Percentiles rank a stretch among this genome's conserved stretches.
phyloP scores from a whole-genome alignment of 2,797 vertebrate genomes.

The Mycteria americana region DNA sequence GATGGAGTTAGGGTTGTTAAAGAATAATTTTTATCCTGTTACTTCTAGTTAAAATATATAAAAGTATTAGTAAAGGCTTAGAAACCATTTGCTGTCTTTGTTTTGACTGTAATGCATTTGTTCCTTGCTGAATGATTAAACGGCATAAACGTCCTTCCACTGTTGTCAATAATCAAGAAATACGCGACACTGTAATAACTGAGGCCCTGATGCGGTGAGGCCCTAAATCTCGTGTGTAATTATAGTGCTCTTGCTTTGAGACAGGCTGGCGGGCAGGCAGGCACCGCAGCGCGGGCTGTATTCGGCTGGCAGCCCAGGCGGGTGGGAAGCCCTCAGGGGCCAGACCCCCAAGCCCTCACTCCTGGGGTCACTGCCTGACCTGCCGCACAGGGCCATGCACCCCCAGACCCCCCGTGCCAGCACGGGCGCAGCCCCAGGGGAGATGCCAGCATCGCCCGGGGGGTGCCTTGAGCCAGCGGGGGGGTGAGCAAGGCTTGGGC shows the following conservation, averaged over 20 bases:
- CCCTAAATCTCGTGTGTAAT: not conserved
- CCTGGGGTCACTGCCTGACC: not conserved
- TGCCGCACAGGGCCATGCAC: accelerated
- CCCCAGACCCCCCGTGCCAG: accelerated
- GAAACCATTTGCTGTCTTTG: not conserved
- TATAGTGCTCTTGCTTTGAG: not conserved
- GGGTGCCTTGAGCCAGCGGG: accelerated
- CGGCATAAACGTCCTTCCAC: not conserved
- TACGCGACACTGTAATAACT: not conserved
- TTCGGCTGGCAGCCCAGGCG: not conserved
- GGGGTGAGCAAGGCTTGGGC: not conserved
- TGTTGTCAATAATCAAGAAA: not conserved
- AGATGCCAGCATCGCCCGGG: not conserved
- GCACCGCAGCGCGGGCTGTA: not conserved
- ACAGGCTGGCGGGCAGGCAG: not conserved
- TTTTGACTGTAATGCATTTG: not conserved
- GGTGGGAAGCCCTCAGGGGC: not conserved
- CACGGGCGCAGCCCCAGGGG: accelerated
- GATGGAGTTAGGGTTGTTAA: not conserved
- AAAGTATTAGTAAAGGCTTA: not conserved
- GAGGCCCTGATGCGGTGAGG: not conserved
- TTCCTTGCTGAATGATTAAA: not conserved
- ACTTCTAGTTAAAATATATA: not conserved
- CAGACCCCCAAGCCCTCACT: not conserved
- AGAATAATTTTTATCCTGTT: slow-evolving; percentile 4